phyloP scores from a whole-genome alignment of 1,140 invertebrate genomes.

The Aporrectodea caliginosa region DNA sequence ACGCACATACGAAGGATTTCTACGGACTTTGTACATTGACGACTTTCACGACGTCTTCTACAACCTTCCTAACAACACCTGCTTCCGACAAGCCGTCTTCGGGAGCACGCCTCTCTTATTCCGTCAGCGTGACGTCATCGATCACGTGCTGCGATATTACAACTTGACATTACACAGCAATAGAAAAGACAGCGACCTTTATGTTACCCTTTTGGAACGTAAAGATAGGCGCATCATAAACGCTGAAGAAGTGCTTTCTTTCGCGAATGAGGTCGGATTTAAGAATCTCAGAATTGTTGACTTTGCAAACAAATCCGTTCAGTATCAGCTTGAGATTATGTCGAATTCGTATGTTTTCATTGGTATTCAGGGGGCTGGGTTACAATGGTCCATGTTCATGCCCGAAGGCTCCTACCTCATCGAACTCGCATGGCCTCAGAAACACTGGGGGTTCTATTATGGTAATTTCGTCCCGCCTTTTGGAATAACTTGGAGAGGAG shows the following conservation, averaged over 20 bases:
- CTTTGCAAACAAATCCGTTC: not conserved
- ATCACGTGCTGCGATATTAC: too few relatives aligned
- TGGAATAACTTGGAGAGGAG: not conserved
- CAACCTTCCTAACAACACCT: not conserved
- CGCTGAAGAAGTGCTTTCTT: not conserved
- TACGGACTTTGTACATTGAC: not conserved
- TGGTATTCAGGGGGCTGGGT: constrained; percentile 20
- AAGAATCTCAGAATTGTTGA: not conserved
- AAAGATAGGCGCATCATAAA: constrained; percentile 4
- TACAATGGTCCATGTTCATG: constrained; percentile 27
- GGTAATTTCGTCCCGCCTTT: not conserved
- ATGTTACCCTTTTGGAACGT: not conserved
- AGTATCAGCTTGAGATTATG: constrained; percentile 2
- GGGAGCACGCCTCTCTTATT: not conserved
- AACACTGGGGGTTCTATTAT: constrained; percentile 22
- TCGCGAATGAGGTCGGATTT: not conserved
- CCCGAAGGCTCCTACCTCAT: constrained; percentile 8
- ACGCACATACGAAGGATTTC: constrained; percentile 4
- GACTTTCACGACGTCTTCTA: constrained; percentile 15
- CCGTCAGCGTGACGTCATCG: not conserved
- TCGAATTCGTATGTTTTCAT: not conserved
- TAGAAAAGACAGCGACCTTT: not conserved
- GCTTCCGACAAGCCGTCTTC: constrained; percentile 14
- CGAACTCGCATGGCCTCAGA: constrained; percentile 22
- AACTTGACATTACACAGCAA: not conserved